Evolutionary conservation across 2,797 vertebrate genomes (phyloP), one percentile per base, ranked within the genome.

Genomic region (Acanthornis magna): DNA sequence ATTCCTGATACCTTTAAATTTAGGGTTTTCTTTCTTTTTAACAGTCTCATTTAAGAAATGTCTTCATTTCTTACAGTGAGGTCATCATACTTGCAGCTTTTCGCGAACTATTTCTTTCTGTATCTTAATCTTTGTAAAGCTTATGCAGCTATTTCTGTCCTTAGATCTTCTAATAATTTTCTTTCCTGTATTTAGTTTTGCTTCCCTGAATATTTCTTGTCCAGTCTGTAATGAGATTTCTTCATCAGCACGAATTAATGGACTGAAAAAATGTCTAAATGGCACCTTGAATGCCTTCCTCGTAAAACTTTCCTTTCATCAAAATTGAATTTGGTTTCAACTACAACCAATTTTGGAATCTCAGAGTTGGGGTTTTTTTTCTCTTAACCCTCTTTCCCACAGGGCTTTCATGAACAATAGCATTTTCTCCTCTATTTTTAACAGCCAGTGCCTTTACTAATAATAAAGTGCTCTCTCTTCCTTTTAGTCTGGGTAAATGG

Each of bases 141-240:
- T 47, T 83, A 89, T 74, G 25, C 34, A 85, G 38, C 23, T 88
- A 72, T 86, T 94, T 74, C 50, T 78, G 11, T 71, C 53, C 54
- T 94, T 67, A 54, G 15, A 12, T 62, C 30, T 48, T 60, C 27
- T 27, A 72, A 40, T 40, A 65, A 61, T 71, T 89, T 92, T 86
- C 36, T 77, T 72, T 80, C 47, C n/a, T 77, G 20, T 5, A 9
- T 82, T 84, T 77, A 60, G 54, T 72, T 95, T 89, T 92, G 25
- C 61, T 94, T 95, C 79, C 47, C 40, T 84, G 66, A 89, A 50
- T 88, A 91, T 83, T 78, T 83, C 38, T 72, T 89, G 50, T 83
- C 54, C 73, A 68, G 30, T 43, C 70, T 85, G 3, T 83, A 91
- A 93, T 80, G 32, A 94, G 54, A 89, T 89, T 95, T 95, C 60